Conservation (phyloP, 1,140 invertebrate genomes). For the Bemisia tabaci region DNA sequence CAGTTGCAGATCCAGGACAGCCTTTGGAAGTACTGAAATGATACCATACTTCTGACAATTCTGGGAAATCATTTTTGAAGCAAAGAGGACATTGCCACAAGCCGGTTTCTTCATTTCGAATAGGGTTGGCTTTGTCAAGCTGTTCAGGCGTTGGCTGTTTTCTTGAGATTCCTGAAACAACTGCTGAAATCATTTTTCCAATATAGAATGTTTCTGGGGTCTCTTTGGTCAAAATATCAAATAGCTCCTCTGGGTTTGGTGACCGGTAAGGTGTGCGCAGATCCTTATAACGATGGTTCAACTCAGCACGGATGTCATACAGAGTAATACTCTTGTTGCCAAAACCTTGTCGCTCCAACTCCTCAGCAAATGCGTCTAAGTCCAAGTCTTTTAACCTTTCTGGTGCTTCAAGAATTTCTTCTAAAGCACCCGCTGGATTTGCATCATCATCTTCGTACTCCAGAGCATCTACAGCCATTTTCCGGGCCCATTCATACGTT, state of each 20-base stretch:
- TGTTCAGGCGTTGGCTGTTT: slow-evolving; percentile 85
- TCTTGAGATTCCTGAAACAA: slow-evolving; percentile 54
- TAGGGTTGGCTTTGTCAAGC: slow-evolving; percentile 87
- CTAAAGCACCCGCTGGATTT: slow-evolving; percentile 89
- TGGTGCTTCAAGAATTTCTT: slow-evolving; percentile 92
- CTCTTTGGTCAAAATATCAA: slow-evolving; percentile 93
- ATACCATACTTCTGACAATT: slow-evolving; percentile 94
- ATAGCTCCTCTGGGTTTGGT: slow-evolving; percentile 72
- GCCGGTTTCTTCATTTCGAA: slow-evolving; percentile 83
- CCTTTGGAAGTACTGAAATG: slow-evolving; percentile 92
- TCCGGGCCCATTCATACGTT: slow-evolving; percentile 97
- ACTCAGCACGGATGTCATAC: slow-evolving; percentile 92
- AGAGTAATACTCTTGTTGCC: slow-evolving; percentile 95
- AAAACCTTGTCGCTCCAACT: slow-evolving; percentile 87
- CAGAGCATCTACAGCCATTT: slow-evolving; percentile 98
- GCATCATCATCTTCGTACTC: slow-evolving; percentile 92
- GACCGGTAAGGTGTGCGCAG: slow-evolving; percentile 64
- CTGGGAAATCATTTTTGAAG: slow-evolving; percentile 85
- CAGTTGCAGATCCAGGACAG: slow-evolving; percentile 90
- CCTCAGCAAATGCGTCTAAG: slow-evolving; percentile 95
- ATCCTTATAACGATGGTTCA: slow-evolving; percentile 93
- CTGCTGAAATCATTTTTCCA: slow-evolving; percentile 70
- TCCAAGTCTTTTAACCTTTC: slow-evolving; percentile 93
- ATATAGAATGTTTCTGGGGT: slow-evolving; percentile 89
- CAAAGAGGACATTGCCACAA: slow-evolving; percentile 97